Conservation (phyloP, 2,113 vertebrate genomes). For the Pandion haliaetus region DNA sequence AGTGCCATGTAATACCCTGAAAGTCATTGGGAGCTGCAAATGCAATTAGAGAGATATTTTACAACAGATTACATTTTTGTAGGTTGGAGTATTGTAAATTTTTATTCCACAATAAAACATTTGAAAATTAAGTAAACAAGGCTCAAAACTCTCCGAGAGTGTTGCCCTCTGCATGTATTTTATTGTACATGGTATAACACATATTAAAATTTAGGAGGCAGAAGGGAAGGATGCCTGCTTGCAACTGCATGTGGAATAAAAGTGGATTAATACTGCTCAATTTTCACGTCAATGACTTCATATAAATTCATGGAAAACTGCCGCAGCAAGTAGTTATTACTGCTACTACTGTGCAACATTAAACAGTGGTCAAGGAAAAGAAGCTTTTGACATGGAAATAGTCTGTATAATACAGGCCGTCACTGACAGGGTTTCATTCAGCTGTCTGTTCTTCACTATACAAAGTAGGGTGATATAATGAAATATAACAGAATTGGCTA, state of each 20-base stretch:
- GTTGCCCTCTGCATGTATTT: background rate
- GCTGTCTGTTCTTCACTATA: background rate
- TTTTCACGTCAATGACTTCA: background rate
- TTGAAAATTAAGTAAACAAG: conserved; percentile 12
- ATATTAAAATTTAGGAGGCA: conserved; percentile 20
- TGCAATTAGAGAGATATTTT: background rate
- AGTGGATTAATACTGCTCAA: background rate
- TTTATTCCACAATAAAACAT: conserved; percentile 38
- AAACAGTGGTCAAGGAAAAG: conserved; percentile 7
- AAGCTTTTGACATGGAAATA: background rate
- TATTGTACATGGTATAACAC: background rate
- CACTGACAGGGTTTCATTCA: background rate
- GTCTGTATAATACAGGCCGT: background rate
- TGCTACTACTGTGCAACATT: background rate
- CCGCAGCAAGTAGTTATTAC: background rate
- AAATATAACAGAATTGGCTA: background rate
- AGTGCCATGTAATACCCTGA: background rate
- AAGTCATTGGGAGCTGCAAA: background rate
- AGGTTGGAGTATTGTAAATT: background rate
- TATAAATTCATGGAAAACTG: background rate
- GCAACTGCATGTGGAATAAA: background rate
- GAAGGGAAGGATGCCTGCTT: background rate
- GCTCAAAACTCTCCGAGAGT: background rate
- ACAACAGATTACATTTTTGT: background rate
- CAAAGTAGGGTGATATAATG: background rate